These are phyloP conservation scores for Eulemur coronatus DNA, from an alignment of 2,797 vertebrate genomes.

Conservation along the genomic window DNA sequence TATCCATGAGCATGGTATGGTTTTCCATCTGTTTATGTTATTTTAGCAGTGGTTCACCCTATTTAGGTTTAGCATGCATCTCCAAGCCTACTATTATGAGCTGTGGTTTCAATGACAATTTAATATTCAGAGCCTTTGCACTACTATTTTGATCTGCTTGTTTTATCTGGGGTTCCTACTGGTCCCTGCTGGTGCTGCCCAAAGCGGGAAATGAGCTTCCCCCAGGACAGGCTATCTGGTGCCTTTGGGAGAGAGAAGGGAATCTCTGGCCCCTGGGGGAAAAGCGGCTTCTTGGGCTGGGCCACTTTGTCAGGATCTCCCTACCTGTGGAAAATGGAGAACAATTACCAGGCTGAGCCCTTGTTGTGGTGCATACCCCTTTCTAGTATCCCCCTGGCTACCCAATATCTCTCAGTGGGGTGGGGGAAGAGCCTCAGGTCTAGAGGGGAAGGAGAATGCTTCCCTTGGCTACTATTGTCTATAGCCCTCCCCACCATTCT, in stretches of 20 bases:
- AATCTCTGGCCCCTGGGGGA: not conserved
- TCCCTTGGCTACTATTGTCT: not conserved
- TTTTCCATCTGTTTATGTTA: no score
- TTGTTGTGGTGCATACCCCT: not conserved
- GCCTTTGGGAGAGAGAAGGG: not conserved
- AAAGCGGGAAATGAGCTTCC: not conserved
- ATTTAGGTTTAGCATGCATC: not conserved
- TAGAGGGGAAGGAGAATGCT: not conserved
- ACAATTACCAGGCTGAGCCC: not conserved
- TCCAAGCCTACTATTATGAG: not conserved
- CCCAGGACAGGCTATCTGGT: not conserved
- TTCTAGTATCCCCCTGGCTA: not conserved
- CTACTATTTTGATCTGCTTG: not conserved
- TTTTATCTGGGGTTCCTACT: not conserved
- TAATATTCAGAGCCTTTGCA: not conserved
- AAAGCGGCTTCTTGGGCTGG: not conserved
- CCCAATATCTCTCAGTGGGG: not conserved
- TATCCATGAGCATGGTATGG: no score
- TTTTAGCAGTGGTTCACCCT: not conserved
- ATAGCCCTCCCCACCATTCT: not conserved
- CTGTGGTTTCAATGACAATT: conserved; percentile 25
- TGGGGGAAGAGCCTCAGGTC: not conserved
- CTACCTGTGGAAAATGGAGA: not conserved
- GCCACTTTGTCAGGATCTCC: not conserved
- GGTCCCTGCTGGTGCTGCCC: not conserved